Base-by-base conservation (phyloP, 2,113 vertebrate species). In the Chloropsis cyanopogon region DNA sequence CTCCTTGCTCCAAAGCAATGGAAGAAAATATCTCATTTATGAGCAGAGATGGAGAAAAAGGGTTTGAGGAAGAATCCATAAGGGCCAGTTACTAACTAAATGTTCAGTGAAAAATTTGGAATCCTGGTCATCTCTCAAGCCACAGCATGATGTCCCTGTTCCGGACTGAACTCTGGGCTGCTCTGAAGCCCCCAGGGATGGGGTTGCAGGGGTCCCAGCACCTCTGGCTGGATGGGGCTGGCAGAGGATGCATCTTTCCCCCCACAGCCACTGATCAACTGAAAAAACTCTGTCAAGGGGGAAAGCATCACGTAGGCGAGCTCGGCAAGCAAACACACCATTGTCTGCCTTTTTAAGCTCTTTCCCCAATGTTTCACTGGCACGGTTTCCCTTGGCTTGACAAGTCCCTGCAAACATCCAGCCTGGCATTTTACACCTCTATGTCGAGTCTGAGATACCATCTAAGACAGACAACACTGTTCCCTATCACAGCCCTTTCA, bases 381-480 rank as follows among this genome's bases (percentile, higher is more conserved):
- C 95, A 96, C 16, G 0, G 44, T 13, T 93, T 71, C 90, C 81
- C 86, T 94, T 86, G 79, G 92, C 88, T 93, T 66, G 86, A 97
- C 96, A 96, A 93, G 94, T 92, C 95, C 86, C 91, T 95, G 93
- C 96, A 96, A 93, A 95, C 90, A 92, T 61, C 76, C 13, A 80
- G 90, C 78, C 86, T 96, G 95, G 95, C 95, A 96, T 95, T 92
- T 76, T 77, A 54, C 82, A 71, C 3, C 52, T 90, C 95, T 96
- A 6, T 85, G 94, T 97, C 17, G 26, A 93, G 93, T 78, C 94
- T 92, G 95, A 95, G 94, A 96, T 97, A 89, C 85, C 92, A 96
- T 93, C 93, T 63, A 49, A 90, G 88, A 26, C 87, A 97, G 92
- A 84, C 94, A 96, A 77, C 72, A 42, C 90, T 33, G 76, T 16